A percentile compares a stretch with the other conserved stretches of the same genome.
Evolutionary conservation across 2,113 vertebrate genomes (phyloP).

Genomic region (Oreochromis spilurus): DNA sequence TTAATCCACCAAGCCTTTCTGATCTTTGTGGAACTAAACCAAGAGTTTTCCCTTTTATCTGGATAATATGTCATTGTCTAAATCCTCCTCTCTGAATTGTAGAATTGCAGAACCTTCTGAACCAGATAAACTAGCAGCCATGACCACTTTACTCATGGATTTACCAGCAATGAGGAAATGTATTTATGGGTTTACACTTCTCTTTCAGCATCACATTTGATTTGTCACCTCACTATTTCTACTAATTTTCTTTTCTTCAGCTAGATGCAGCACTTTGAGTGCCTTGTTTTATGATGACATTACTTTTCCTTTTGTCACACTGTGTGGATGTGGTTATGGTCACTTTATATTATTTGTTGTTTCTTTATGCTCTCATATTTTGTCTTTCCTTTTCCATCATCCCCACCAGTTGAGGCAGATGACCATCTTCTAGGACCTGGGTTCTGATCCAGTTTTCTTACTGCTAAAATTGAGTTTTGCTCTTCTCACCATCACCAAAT

Average conservation of each 20-base stretch:
- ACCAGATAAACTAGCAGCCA: not conserved
- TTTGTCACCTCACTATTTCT: not conserved
- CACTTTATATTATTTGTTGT: not conserved
- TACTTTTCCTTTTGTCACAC: not conserved
- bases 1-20: not conserved
- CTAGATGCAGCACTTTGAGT: not conserved
- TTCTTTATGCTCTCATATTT: not conserved
- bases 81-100: not conserved
- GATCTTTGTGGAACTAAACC: not conserved
- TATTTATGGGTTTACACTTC: not conserved
- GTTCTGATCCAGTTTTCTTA: not conserved
- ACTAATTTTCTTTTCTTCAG: not conserved
- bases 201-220: not conserved
- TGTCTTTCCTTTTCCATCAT: not conserved
- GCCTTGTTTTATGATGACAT: not conserved
- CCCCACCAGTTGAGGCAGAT: not conserved
- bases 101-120: not conserved
- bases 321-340: not conserved
- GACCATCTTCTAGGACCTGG: not conserved
- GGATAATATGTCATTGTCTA: not conserved
- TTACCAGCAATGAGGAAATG: not conserved
- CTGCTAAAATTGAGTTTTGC: not conserved
- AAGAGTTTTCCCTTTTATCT: not conserved
- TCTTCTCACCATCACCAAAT: not conserved
- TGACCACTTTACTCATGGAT: not conserved